Percentiles rank a stretch among this genome's conserved stretches.
Conservation (phyloP, 2,797 vertebrate species). For the Hydrophis major region DNA sequence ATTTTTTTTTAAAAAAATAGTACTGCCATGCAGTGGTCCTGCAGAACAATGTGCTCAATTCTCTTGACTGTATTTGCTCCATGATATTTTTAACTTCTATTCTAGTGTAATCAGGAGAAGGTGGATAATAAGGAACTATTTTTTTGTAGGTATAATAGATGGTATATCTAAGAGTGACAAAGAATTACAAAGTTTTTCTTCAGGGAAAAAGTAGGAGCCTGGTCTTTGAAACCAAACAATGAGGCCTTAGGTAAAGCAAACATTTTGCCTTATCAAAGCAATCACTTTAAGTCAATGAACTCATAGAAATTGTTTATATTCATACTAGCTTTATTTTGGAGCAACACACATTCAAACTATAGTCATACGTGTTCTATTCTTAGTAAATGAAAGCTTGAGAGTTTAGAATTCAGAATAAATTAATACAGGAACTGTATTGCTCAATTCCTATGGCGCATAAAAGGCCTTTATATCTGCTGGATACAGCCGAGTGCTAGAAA, state of each 20-base stretch:
- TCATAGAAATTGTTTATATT: slow-evolving; percentile 63
- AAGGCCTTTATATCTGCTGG: slow-evolving; percentile 31
- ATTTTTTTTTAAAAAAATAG: not conserved
- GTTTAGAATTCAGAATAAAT: not conserved
- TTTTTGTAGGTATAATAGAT: not conserved
- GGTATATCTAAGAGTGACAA: not conserved
- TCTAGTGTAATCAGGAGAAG: not conserved
- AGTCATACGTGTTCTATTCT: slow-evolving; percentile 43
- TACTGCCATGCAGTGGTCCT: accelerated
- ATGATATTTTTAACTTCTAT: not conserved
- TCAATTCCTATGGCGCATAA: not conserved
- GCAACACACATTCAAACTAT: slow-evolving; percentile 53
- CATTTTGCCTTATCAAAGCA: slow-evolving; percentile 45
- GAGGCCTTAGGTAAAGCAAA: slow-evolving; percentile 48
- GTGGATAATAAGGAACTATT: not conserved
- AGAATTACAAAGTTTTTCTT: slow-evolving; percentile 18
- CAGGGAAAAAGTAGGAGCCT: slow-evolving; percentile 25
- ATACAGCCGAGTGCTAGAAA: slow-evolving; percentile 29
- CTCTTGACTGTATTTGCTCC: not conserved
- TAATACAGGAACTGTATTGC: not conserved
- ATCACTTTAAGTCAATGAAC: slow-evolving; percentile 61
- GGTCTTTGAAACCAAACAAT: slow-evolving; percentile 16
- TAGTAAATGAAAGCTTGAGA: slow-evolving; percentile 37
- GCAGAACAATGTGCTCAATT: not conserved
- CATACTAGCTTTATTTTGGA: slow-evolving; percentile 57